Evolutionary conservation across 2,888 invertebrate species (phyloP).

Genomic region (Pantelozetes paolii): DNA sequence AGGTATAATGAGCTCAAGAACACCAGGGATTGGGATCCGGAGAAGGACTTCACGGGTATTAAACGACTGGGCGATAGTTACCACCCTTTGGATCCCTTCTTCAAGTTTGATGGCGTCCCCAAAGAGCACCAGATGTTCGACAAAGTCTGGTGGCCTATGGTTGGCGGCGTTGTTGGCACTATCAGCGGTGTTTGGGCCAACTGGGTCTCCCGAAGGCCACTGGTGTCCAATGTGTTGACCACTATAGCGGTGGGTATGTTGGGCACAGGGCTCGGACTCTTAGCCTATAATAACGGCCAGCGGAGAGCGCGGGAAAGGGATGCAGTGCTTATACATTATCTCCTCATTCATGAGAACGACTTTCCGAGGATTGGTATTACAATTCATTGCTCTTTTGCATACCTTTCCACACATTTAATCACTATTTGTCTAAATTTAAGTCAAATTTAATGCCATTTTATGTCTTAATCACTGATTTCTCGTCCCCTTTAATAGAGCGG

Average conservation of each 20-base stretch:
- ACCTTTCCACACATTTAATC: not conserved
- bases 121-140: not conserved
- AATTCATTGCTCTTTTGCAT: not conserved
- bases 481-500: not conserved
- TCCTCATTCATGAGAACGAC: constrained; percentile 39
- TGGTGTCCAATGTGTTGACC: not conserved
- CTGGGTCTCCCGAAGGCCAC: not conserved
- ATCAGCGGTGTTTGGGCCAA: not conserved
- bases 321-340: constrained; percentile 35
- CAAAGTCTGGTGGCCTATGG: not conserved
- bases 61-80: constrained; percentile 38
- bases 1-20: not conserved
- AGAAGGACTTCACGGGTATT: constrained; percentile 32
- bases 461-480: too few species aligned
- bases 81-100: constrained; percentile 36
- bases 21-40: constrained; percentile 25
- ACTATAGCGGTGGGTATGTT: not conserved
- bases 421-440: not conserved
- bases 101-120: constrained; percentile 34
- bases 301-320: constrained; percentile 1
- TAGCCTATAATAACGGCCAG: not conserved
- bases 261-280: not conserved
- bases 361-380: constrained; percentile 39
- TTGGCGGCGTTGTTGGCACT: not conserved
- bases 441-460: too few species aligned